Percentiles rank a stretch among this genome's conserved stretches.
Evolutionary conservation across 1,140 invertebrate genomes (phyloP).

Genomic region (Calycopis cecrops): DNA sequence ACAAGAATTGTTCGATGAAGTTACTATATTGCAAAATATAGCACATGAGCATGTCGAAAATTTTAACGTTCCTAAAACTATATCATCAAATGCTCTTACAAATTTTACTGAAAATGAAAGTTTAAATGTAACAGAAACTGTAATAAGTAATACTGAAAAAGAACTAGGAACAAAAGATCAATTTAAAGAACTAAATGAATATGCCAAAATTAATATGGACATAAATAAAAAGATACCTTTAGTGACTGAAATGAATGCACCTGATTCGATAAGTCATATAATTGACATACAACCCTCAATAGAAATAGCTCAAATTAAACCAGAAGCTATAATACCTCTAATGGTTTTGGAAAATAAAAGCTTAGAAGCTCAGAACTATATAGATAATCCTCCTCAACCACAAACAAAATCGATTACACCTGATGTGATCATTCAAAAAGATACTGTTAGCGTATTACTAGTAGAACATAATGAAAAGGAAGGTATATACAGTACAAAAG

Average conservation of each 20-base stretch:
- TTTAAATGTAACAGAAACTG: conserved; percentile 51
- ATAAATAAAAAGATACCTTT: conserved; percentile 48
- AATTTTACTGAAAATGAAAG: conserved; percentile 46
- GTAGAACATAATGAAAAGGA: conserved; percentile 53
- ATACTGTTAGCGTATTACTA: conserved; percentile 45
- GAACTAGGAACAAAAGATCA: conserved; percentile 25
- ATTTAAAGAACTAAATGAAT: conserved; percentile 21
- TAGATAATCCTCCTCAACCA: conserved; percentile 33
- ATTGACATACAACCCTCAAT: conserved; percentile 20
- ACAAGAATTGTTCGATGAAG: conserved; percentile 49
- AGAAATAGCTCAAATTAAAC: conserved; percentile 41
- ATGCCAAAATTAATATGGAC: conserved; percentile 45
- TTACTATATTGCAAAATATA: conserved; percentile 49
- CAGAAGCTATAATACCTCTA: conserved; percentile 38
- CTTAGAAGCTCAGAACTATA: conserved; percentile 45
- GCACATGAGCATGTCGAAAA: conserved; percentile 45
- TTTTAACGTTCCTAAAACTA: conserved; percentile 31
- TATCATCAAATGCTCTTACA: conserved; percentile 30
- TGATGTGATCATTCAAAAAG: conserved; percentile 38
- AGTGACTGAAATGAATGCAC: conserved; percentile 40
- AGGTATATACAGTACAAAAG: conserved; percentile 30
- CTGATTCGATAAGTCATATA: conserved; percentile 38
- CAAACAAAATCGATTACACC: conserved; percentile 33
- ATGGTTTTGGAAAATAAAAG: conserved; percentile 44
- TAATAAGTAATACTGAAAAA: conserved; percentile 34